Percentiles rank a stretch among this genome's conserved stretches.
Conservation (phyloP, 2,113 vertebrate genomes). For the Ictidomys tridecemlineatus region DNA sequence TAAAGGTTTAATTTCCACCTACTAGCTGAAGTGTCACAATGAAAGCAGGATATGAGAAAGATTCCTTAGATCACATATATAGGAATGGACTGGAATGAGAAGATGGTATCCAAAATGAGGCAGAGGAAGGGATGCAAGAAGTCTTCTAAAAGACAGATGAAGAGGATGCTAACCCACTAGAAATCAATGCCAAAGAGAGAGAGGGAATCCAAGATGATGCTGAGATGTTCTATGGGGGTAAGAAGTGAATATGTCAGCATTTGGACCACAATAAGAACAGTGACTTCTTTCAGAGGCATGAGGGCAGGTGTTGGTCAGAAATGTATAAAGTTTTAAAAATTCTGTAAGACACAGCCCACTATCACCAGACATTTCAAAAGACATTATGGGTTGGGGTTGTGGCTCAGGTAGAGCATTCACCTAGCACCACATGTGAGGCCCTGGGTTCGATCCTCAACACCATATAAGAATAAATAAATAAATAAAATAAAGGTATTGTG, state of each 20-base stretch:
- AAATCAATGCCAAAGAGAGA: background rate
- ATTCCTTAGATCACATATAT: background rate
- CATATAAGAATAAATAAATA: no score
- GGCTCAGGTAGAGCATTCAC: no score
- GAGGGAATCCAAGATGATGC: background rate
- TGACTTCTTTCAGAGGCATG: background rate
- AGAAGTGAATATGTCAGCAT: background rate
- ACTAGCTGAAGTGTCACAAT: background rate
- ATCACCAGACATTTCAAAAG: slow-evolving; percentile 39
- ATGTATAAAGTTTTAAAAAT: background rate
- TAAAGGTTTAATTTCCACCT: background rate
- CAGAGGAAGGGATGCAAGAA: background rate
- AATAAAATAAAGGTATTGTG: no score
- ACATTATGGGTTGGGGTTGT: background rate
- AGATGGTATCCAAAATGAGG: background rate
- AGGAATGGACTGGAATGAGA: background rate
- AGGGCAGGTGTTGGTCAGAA: background rate
- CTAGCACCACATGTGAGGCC: no score
- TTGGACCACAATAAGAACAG: slow-evolving; percentile 15
- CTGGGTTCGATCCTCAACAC: no score
- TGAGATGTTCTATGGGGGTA: background rate
- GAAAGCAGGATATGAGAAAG: background rate
- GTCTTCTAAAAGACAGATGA: background rate
- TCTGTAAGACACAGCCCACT: background rate
- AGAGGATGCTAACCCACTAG: slow-evolving; percentile 4